phyloP scores from a whole-genome alignment of 2,888 invertebrate genomes.

The Eristalinus sepulchralis region DNA sequence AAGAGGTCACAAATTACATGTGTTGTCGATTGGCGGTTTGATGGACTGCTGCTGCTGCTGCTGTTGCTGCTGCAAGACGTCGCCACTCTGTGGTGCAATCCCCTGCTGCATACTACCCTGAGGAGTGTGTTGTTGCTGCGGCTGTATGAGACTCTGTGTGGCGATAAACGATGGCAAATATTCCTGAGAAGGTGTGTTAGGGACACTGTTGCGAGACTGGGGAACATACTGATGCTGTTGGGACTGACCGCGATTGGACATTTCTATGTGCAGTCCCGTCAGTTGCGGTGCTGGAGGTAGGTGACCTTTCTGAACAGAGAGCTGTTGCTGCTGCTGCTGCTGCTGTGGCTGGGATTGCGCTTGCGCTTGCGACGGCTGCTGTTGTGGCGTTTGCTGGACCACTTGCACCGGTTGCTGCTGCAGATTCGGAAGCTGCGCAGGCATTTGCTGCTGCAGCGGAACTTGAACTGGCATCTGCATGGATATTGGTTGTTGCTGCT shows the following conservation, averaged over 20 bases:
- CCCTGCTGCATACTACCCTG: constrained; percentile 6
- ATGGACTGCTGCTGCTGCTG: constrained; percentile 69
- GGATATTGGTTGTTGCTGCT: constrained; percentile 26
- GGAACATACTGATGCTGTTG: constrained; percentile 36
- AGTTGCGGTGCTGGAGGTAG: constrained; percentile 55
- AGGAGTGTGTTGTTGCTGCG: constrained; percentile 21
- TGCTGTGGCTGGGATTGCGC: constrained; percentile 14
- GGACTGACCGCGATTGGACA: constrained; percentile 35
- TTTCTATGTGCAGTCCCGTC: constrained; percentile 69
- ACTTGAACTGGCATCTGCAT: constrained; percentile 7
- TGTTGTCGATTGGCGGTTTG: constrained; percentile 51
- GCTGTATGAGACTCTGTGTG: constrained; percentile 13
- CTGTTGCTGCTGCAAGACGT: constrained; percentile 67
- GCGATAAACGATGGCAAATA: constrained; percentile 49
- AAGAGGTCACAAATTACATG: constrained; percentile 1
- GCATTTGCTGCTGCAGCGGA: constrained; percentile 28
- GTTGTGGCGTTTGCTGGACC: constrained; percentile 38
- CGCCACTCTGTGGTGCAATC: constrained; percentile 8
- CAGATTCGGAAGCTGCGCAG: constrained; percentile 26
- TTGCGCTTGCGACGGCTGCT: constrained; percentile 21
- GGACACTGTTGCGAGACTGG: constrained; percentile 34
- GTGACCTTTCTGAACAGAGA: constrained; percentile 60
- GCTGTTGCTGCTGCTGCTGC: constrained; percentile 53
- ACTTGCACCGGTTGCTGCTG: constrained; percentile 32
- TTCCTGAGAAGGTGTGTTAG: constrained; percentile 71